Percentiles rank a stretch among this genome's conserved stretches.
phyloP scores from a whole-genome alignment of 2,888 invertebrate species.

The Cryptosula pallasiana region DNA sequence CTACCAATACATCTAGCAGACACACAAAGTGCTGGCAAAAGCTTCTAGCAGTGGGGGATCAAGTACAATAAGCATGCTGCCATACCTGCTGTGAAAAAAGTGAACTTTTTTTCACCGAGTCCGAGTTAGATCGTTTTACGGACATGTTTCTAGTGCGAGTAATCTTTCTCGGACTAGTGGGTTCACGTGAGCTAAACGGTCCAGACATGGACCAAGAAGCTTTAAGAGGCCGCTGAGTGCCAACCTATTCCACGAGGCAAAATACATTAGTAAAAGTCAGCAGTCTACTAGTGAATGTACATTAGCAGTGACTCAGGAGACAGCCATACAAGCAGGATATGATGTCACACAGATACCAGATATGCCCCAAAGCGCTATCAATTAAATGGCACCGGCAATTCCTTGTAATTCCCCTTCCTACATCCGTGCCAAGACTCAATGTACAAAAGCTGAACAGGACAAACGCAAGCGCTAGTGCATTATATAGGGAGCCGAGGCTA shows the following conservation, averaged over 20 bases:
- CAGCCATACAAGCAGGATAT: no score
- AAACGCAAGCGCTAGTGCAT: no score
- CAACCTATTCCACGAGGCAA: neutral
- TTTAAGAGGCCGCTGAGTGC: constrained; percentile 3
- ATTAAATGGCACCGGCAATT: no score
- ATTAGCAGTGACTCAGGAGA: neutral
- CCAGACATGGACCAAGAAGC: constrained; percentile 20
- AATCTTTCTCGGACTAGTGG: neutral
- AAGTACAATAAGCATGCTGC: neutral
- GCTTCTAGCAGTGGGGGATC: neutral
- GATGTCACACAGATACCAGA: no score
- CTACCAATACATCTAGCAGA: neutral
- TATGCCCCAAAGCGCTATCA: no score
- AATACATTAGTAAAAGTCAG: no score
- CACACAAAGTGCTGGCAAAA: neutral
- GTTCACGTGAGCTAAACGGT: neutral
- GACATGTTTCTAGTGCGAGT: constrained; percentile 8
- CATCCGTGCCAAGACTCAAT: no score
- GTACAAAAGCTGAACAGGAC: no score
- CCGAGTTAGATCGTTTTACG: constrained; percentile 14
- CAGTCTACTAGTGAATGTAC: no score
- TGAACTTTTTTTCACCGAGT: constrained; percentile 12
- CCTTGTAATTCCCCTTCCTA: no score
- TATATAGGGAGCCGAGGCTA: no score
- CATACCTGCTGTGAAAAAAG: constrained; percentile 14